These are phyloP conservation scores for Pseudochirops cupreus DNA, from an alignment of 2,797 vertebrate species.

Conservation along the genomic window DNA sequence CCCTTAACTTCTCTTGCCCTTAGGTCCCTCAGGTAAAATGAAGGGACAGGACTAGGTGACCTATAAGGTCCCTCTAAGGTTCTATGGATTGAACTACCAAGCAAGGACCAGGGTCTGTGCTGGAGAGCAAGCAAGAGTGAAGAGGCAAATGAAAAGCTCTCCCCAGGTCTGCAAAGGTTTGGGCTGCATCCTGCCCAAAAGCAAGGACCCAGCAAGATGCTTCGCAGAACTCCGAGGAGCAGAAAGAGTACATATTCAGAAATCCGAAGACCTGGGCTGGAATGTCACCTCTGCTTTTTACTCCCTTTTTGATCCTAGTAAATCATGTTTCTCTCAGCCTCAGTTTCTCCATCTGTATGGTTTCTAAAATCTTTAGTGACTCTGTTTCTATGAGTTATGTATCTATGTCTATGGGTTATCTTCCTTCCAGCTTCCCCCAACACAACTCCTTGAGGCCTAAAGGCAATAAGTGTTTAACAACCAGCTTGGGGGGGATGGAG, in stretches of 20 bases:
- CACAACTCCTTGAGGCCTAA: neutral
- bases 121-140: neutral
- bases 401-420: neutral
- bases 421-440: neutral
- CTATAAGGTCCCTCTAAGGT: neutral
- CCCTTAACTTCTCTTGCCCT: neutral
- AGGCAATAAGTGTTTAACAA: neutral
- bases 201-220: neutral
- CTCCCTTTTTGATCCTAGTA: neutral
- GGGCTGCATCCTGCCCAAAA: neutral
- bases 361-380: neutral
- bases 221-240: neutral
- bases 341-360: neutral
- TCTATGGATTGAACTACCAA: neutral
- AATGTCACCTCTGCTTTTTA: neutral
- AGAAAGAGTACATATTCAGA: neutral
- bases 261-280: neutral
- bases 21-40: neutral
- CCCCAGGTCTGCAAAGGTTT: neutral
- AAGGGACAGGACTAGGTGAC: neutral
- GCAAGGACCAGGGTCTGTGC: neutral
- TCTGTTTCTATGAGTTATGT: neutral
- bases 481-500: too few relatives aligned
- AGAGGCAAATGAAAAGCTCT: neutral
- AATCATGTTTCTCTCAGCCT: neutral